A percentile compares a stretch with the other conserved stretches of the same genome.
phyloP scores from a whole-genome alignment of 2,797 vertebrate species.

The Acanthopagrus latus region DNA sequence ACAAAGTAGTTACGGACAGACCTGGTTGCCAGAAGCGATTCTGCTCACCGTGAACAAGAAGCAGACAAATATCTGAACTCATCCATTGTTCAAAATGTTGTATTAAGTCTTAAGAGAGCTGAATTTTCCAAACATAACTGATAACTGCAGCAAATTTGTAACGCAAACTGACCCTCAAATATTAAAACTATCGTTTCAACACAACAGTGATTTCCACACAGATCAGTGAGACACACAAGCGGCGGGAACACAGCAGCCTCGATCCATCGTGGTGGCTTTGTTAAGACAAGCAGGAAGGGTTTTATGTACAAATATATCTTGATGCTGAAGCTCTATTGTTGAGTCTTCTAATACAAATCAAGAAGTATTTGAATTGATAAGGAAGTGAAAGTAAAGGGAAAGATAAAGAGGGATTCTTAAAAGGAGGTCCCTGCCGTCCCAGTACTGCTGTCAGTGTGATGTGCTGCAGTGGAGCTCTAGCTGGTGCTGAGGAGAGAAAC shows the following conservation, averaged over 20 bases:
- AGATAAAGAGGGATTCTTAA: conserved; percentile 16
- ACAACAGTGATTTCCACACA: conserved; percentile 34
- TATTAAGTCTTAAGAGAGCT: conserved; percentile 1
- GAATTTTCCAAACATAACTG: conserved; percentile 2
- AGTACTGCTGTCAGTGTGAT: conserved; percentile 35
- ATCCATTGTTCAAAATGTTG: conserved; percentile 21
- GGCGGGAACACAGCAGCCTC: conserved; percentile 17
- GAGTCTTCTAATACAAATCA: conserved; percentile 32
- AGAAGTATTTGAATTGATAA: conserved; percentile 28
- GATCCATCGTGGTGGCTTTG: not conserved
- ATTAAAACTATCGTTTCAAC: conserved; percentile 25
- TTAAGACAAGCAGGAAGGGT: not conserved
- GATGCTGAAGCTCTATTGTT: conserved; percentile 12
- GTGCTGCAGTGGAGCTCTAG: not conserved
- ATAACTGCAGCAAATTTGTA: conserved; percentile 40
- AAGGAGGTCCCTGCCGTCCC: conserved; percentile 28
- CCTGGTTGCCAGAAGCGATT: conserved; percentile 30
- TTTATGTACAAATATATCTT: conserved; percentile 36
- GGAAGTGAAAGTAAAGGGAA: conserved; percentile 17
- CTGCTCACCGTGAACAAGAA: conserved; percentile 23
- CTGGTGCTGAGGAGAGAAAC: conserved; percentile 20
- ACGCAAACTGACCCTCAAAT: conserved; percentile 21
- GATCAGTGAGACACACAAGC: conserved; percentile 21
- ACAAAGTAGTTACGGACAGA: conserved; percentile 19
- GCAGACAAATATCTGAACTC: conserved; percentile 7